These are phyloP conservation scores for Stenopsyche tienmushanensis DNA, from an alignment of 1,140 invertebrate species.

Conservation along the genomic window DNA sequence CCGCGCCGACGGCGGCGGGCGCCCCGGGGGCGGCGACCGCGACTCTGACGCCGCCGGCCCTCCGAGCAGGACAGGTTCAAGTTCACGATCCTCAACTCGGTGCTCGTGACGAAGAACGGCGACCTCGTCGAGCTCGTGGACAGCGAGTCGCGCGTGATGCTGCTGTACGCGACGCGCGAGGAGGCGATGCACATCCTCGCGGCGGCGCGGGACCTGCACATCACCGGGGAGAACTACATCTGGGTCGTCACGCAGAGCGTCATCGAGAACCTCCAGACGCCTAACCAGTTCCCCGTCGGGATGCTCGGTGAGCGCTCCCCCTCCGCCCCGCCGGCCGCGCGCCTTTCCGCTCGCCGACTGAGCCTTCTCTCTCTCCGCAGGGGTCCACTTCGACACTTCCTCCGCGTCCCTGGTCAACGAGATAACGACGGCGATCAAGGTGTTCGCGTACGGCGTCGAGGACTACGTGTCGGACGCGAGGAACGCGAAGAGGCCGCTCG, in stretches of 20 bases:
- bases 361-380: conserved; percentile 59
- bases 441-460: conserved; percentile 88
- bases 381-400: conserved; percentile 89
- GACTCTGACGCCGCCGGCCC: too few relatives aligned
- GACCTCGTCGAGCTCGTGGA: conserved; percentile 76
- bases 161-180: conserved; percentile 86
- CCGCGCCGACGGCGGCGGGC: too few relatives aligned
- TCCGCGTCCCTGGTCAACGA: conserved; percentile 77
- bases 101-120: conserved; percentile 70
- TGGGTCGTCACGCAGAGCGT: conserved; percentile 97
- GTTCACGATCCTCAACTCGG: conserved; percentile 82
- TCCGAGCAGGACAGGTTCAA: conserved; percentile 84
- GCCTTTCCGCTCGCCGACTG: too few relatives aligned
- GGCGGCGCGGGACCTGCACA: conserved; percentile 76
- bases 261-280: conserved; percentile 74
- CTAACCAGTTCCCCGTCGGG: conserved; percentile 84
- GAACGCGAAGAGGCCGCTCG: conserved; percentile 69
- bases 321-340: too few relatives aligned
- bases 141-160: conserved; percentile 90
- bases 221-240: conserved; percentile 93
- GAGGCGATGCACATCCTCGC: conserved; percentile 84
- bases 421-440: conserved; percentile 85
- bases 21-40: too few relatives aligned
- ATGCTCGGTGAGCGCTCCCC: conserved; percentile 89
- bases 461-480: conserved; percentile 75